phyloP scores from a whole-genome alignment of 2,888 invertebrate species.

The Bembecia ichneumoniformis region DNA sequence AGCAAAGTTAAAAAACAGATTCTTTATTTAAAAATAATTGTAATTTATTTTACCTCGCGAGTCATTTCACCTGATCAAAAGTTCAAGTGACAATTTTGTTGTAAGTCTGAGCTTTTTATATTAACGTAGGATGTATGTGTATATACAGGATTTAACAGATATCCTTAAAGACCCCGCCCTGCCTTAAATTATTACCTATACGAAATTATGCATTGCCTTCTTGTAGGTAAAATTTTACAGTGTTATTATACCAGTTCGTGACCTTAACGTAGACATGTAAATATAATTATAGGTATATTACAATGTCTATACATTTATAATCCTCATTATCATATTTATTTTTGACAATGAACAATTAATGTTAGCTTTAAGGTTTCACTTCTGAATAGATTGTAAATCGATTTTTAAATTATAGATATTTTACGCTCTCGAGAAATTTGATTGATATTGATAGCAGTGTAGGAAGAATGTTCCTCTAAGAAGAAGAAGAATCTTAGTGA shows the following conservation, averaged over 20 bases:
- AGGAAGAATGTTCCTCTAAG: too few relatives aligned
- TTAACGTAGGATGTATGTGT: slow-evolving; percentile 6
- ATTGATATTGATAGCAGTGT: too few relatives aligned
- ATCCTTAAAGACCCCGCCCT: slow-evolving; percentile 12
- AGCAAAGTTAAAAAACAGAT: too few relatives aligned
- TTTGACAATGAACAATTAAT: too few relatives aligned
- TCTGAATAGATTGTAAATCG: too few relatives aligned
- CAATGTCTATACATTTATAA: too few relatives aligned
- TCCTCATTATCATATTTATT: too few relatives aligned
- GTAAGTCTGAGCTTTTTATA: slow-evolving; percentile 35
- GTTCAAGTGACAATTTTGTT: slow-evolving; percentile 28
- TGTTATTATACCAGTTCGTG: slow-evolving; percentile 20
- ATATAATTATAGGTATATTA: too few relatives aligned
- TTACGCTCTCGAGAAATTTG: too few relatives aligned
- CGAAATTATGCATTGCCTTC: slow-evolving; percentile 8
- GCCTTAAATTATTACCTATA: slow-evolving; percentile 11
- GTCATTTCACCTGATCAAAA: slow-evolving; percentile 22
- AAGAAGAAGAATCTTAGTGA: too few relatives aligned
- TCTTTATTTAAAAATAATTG: neutral
- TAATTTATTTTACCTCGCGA: slow-evolving; percentile 21
- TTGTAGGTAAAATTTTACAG: neutral
- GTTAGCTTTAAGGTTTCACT: too few relatives aligned
- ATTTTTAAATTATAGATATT: too few relatives aligned
- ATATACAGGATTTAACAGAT: slow-evolving; percentile 17
- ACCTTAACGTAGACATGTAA: slow-evolving; percentile 25